Base-by-base conservation (phyloP, 2,888 invertebrate genomes). In the Calephelis perditalis region DNA sequence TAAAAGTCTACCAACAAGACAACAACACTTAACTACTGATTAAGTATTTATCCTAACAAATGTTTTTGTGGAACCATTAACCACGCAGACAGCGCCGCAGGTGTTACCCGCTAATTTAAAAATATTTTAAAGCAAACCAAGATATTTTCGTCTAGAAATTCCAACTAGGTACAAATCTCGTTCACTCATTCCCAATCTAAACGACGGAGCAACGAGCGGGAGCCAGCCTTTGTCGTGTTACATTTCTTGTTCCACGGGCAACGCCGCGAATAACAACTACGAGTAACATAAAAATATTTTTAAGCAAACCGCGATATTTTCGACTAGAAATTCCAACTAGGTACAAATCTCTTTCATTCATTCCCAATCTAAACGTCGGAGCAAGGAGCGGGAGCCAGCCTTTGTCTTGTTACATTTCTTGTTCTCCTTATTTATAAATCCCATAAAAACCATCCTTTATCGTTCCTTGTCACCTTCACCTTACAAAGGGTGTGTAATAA, bases 361-460 rank as follows among this genome's bases (percentile, higher is more conserved):
- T 49, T 49, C 26, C 49, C 47, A 49, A 49, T 49, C 10, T 49
- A 52, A 52, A 35, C 35, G 10, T 10, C 49, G 8, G 0, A 5
- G 10, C 6, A 26, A 49, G 15, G 15, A 49, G 35, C 52, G 11
- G 35, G 10, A 15, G 6, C 52, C 52, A 26, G 52, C 35, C 5
- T 52, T 52, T 52, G 52, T 52, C 52, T 52, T 52, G 35, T 52
- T 26, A 52, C 11, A 11, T 9, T 46, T 46, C 35, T 52, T 52
- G 11, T 15, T 52, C 11, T 52, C 26, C 4, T 52, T 52, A 49
- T 52, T 52, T 52, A 52, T 52, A 2, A 52, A 26, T 52, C 52
- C 35, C 26, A 52, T 52, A 52, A 52, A 52, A 52, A 26, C 35
- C 35, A 35, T 52, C 9, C 35, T 52, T 52, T 52, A 52, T 52